phyloP scores from a whole-genome alignment of 1,140 invertebrate species.

The Meloidogyne exigua region DNA sequence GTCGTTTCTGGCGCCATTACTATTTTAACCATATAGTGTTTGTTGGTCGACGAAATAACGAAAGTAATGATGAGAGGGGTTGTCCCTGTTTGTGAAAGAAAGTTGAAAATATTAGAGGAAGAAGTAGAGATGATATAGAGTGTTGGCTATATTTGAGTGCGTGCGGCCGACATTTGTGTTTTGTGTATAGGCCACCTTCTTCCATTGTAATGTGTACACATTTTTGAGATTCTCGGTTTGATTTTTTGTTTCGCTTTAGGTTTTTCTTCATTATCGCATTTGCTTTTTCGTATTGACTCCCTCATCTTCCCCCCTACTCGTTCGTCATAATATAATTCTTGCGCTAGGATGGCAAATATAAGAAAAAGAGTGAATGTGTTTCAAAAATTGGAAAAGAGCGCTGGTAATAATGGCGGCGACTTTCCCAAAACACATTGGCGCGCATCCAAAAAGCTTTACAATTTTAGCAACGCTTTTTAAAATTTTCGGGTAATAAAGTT shows the following conservation, averaged over 20 bases:
- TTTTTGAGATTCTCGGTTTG: background rate
- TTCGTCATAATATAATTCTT: background rate
- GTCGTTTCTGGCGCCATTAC: background rate
- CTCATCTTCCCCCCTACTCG: background rate
- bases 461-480: background rate
- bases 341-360: background rate
- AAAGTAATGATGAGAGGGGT: background rate
- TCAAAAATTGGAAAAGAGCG: conserved; percentile 1
- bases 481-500: background rate
- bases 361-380: background rate
- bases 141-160: background rate
- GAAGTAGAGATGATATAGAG: background rate
- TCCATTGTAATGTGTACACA: background rate
- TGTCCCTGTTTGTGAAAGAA: background rate
- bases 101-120: background rate
- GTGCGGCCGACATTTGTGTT: background rate
- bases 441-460: background rate
- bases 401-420: background rate
- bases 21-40: background rate
- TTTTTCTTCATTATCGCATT: background rate
- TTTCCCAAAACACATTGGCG: conserved; percentile 4
- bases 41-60: background rate
- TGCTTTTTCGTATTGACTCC: background rate
- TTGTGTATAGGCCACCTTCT: background rate
- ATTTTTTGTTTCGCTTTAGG: background rate